Evolutionary conservation across 30 jellyfish, hydroid and myxozoan species (phyloP), one percentile per base, ranked within the genome.

Genomic region (Chrysaora quinquecirrha): DNA sequence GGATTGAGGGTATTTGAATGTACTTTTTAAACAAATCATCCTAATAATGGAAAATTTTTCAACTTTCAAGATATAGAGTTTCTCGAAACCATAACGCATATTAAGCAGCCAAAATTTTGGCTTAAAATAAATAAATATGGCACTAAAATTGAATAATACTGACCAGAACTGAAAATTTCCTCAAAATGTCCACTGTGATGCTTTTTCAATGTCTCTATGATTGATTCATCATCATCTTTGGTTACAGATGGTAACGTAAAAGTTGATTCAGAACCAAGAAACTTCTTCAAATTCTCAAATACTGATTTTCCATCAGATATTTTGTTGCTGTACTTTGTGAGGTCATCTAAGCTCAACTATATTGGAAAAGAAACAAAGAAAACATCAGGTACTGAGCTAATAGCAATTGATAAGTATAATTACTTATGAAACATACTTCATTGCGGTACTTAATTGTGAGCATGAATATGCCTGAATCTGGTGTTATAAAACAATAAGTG

Each of bases 341-440:
- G 58, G 30, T 80, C 90, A 52, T 80, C 90, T 50, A 68, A 71
- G 70, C 90, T 80, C 3, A 80, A 77, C 90, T 80, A 67, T 31
- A 34, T 12, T 32, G 54, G 62, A 22, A 34, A 30, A 34, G 28
- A 67, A 25, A 1, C 30, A 30, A 67, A 67, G 30, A n/a, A 25
- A 9, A 48, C 32, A 31, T 46, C 14, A 67, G 3, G 28, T 10
- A 6, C 48, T 56, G 25, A 16, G 23, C 25, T 7, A 56, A 20
- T 20, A 25, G 30, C 25, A 21, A 29, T 24, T 64, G 19, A 46
- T 29, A 3, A 22, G 2, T 67, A 60, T 30, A 25, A 23, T 28
- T 67, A 14, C 1, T 30, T 34, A 4, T 2, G 21, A 10, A 64
- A 11, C 4, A n/a, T n/a, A n/a, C n/a, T n/a, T n/a, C n/a, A n/a